Conservation (phyloP, 2,888 invertebrate species). For the Erannis defoliaria region DNA sequence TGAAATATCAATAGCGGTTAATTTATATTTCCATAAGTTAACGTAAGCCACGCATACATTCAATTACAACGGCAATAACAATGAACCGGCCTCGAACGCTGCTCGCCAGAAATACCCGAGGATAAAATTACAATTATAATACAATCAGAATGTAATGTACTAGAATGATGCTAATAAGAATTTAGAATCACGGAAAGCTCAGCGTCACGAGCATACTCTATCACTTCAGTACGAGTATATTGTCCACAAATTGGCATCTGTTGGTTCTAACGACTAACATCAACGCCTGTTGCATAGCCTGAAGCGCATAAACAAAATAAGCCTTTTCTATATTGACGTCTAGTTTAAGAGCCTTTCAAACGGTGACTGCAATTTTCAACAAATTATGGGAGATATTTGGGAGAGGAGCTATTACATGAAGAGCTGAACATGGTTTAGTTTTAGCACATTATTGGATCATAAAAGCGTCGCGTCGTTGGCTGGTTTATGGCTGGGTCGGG, state of each 20-base stretch:
- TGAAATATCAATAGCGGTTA: constrained; percentile 7
- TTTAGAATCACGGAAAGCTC: constrained; percentile 50
- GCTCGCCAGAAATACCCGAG: constrained; percentile 27
- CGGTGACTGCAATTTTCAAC: constrained; percentile 36
- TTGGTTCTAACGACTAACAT: constrained; percentile 54
- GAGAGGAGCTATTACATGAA: constrained; percentile 21
- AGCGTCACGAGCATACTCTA: constrained; percentile 49
- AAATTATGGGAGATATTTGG: constrained; percentile 42
- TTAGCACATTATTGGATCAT: constrained; percentile 74
- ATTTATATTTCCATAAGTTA: constrained; percentile 5
- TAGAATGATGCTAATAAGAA: constrained; percentile 54
- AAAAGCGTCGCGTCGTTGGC: constrained; percentile 70
- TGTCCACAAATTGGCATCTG: constrained; percentile 58
- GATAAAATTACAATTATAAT: constrained; percentile 57
- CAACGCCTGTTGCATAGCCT: constrained; percentile 54
- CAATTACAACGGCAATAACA: constrained; percentile 35
- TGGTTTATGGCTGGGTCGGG: constrained; percentile 76
- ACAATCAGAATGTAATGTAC: constrained; percentile 53
- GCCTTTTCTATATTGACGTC: constrained; percentile 47
- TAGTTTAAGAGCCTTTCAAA: constrained; percentile 53
- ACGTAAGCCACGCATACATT: constrained; percentile 38
- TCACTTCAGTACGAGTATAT: constrained; percentile 51
- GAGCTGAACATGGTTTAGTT: constrained; percentile 47
- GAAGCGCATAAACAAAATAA: constrained; percentile 53
- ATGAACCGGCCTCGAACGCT: constrained; percentile 25